These are phyloP conservation scores for Ectemnius cavifrons DNA, from an alignment of 2,888 invertebrate species.

Conservation along the genomic window DNA sequence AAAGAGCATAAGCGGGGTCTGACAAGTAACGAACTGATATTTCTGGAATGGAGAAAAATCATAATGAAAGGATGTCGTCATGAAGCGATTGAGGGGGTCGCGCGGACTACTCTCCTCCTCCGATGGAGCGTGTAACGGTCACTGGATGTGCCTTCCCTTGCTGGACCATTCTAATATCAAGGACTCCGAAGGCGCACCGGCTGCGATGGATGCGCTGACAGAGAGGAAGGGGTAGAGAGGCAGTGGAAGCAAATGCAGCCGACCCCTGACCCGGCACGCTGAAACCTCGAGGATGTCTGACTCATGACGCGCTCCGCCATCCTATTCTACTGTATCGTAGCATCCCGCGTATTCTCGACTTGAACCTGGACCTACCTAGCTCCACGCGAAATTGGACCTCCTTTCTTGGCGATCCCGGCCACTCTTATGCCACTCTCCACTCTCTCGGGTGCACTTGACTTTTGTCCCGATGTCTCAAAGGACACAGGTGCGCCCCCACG, in stretches of 20 bases:
- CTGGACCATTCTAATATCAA: constrained; percentile 77
- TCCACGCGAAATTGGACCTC: constrained; percentile 11
- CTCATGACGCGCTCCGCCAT: constrained; percentile 73
- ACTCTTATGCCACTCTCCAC: not conserved
- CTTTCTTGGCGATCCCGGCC: constrained; percentile 18
- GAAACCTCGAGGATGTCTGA: constrained; percentile 74
- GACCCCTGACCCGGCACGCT: constrained; percentile 76
- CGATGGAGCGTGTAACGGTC: constrained; percentile 63
- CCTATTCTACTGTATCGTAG: constrained; percentile 52
- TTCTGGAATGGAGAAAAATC: too few species aligned
- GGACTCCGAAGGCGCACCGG: constrained; percentile 66
- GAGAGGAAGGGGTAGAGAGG: constrained; percentile 64
- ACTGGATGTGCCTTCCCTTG: constrained; percentile 63
- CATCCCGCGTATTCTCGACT: constrained; percentile 51
- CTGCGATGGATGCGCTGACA: constrained; percentile 43
- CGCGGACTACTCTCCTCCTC: constrained; percentile 2
- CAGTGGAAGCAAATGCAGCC: constrained; percentile 72
- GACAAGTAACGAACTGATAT: constrained; percentile 1
- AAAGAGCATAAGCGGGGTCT: not conserved
- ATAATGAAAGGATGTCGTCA: constrained; percentile 69
- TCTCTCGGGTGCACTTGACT: too few species aligned
- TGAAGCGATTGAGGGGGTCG: constrained; percentile 45
- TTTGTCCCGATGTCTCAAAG: not conserved
- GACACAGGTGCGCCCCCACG: constrained; percentile 8
- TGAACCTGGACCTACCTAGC: not conserved